A percentile compares a stretch with the other conserved stretches of the same genome.
Conservation (phyloP, 2,797 vertebrate species). For the Spinus pinus region DNA sequence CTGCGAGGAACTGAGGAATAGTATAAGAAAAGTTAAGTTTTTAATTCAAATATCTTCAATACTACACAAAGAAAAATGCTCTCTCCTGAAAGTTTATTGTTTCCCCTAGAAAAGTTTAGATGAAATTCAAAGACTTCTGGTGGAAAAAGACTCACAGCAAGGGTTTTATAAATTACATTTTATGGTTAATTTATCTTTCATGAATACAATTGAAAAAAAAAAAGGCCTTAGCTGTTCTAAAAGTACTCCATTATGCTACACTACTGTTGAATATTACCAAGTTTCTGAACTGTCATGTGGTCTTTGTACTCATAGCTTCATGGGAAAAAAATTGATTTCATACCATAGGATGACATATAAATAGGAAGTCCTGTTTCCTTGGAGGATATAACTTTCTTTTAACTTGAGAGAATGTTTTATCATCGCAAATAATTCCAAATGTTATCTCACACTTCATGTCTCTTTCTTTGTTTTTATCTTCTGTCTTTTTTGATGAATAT, state of each 20-base stretch:
- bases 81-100: not conserved
- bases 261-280: not conserved
- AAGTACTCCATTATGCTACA: not conserved
- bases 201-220: not conserved
- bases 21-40: not conserved
- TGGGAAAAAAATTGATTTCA: conserved; percentile 2
- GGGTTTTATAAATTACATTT: not conserved
- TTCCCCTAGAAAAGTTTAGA: not conserved
- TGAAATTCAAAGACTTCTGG: not conserved
- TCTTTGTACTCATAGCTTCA: not conserved
- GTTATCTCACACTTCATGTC: not conserved
- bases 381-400: conserved; percentile 41
- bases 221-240: not conserved
- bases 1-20: not conserved
- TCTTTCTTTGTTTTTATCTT: conserved; percentile 34
- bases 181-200: conserved; percentile 32
- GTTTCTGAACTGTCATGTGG: not conserved
- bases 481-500: conserved; percentile 9
- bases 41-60: not conserved
- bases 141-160: not conserved
- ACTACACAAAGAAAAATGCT: not conserved
- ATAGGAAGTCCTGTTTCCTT: conserved; percentile 45
- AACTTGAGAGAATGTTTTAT: conserved; percentile 21
- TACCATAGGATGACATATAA: conserved; percentile 34
- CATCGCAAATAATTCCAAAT: conserved; percentile 19